Percentiles rank a stretch among this genome's conserved stretches.
Evolutionary conservation across 1,140 invertebrate genomes (phyloP).

Genomic region (Drosophila micromelanica): DNA sequence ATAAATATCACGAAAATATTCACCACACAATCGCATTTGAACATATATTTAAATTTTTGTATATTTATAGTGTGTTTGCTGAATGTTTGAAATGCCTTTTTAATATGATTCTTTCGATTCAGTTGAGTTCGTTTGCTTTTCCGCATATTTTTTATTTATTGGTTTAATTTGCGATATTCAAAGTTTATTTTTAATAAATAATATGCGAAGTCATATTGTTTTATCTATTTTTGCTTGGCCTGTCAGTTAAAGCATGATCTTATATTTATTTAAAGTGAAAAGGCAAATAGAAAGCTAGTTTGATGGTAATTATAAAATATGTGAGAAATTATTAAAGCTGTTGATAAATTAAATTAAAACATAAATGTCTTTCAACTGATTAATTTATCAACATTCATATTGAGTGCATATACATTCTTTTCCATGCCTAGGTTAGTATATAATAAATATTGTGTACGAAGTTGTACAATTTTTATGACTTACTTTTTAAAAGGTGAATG

Average conservation of each 20-base stretch:
- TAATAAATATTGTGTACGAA: neutral
- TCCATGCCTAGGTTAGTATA: neutral
- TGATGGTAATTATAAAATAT: neutral
- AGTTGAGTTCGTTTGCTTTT: conserved; percentile 10
- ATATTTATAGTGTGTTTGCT: conserved; percentile 62
- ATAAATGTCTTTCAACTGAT: too few relatives aligned
- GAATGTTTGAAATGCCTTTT: conserved; percentile 70
- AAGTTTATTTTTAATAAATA: conserved; percentile 20
- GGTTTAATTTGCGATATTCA: conserved; percentile 16
- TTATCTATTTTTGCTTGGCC: conserved; percentile 1
- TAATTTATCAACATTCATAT: neutral
- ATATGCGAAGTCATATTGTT: neutral
- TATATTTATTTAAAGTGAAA: neutral
- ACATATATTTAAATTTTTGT: conserved; percentile 31
- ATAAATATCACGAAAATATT: conserved; percentile 8
- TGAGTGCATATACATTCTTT: too few relatives aligned
- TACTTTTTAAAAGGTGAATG: neutral
- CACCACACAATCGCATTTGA: conserved; percentile 17
- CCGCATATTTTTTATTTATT: conserved; percentile 47
- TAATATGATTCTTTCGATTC: conserved; percentile 28
- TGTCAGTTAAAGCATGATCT: neutral
- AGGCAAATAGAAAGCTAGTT: neutral
- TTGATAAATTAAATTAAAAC: neutral
- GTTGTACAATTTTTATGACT: neutral
- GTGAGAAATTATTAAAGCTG: neutral